These are phyloP conservation scores for Smittia sp. DNA, from an alignment of 2,888 invertebrate species.

Conservation along the genomic window DNA sequence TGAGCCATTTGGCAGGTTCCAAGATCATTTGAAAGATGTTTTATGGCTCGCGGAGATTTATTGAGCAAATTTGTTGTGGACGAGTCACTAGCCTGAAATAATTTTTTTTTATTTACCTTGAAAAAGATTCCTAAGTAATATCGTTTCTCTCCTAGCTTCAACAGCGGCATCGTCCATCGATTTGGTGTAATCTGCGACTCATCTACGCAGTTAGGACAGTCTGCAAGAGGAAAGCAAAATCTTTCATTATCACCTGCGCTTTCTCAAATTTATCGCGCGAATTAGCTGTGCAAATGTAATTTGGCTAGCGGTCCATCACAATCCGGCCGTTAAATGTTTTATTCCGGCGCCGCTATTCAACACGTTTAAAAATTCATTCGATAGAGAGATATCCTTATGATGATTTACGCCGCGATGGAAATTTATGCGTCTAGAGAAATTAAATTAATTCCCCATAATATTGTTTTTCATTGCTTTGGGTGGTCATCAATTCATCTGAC, in stretches of 20 bases:
- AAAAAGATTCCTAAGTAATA: slow-evolving; percentile 92
- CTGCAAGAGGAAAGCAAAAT: slow-evolving; percentile 53
- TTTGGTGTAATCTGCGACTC: slow-evolving; percentile 68
- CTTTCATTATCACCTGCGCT: neutral
- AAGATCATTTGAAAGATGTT: too few relatives aligned
- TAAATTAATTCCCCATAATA: neutral
- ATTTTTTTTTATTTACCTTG: slow-evolving; percentile 75
- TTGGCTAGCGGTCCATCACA: neutral
- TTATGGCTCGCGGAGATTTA: neutral
- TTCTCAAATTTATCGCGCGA: neutral
- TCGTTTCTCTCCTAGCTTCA: slow-evolving; percentile 82
- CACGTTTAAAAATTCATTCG: neutral
- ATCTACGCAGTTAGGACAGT: slow-evolving; percentile 78
- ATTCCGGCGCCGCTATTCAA: neutral
- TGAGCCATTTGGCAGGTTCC: too few relatives aligned
- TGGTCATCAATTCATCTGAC: neutral
- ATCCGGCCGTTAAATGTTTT: too few relatives aligned
- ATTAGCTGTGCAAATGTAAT: neutral
- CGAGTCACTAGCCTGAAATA: slow-evolving; percentile 43
- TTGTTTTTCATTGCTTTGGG: neutral
- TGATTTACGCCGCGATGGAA: neutral
- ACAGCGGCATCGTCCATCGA: slow-evolving; percentile 86
- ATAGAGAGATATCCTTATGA: neutral
- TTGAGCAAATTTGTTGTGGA: neutral
- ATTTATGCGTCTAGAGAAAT: neutral